A percentile compares a stretch with the other conserved stretches of the same genome.
Evolutionary conservation across 1,140 invertebrate species (phyloP).

Genomic region (Diabrotica undecimpunctata): DNA sequence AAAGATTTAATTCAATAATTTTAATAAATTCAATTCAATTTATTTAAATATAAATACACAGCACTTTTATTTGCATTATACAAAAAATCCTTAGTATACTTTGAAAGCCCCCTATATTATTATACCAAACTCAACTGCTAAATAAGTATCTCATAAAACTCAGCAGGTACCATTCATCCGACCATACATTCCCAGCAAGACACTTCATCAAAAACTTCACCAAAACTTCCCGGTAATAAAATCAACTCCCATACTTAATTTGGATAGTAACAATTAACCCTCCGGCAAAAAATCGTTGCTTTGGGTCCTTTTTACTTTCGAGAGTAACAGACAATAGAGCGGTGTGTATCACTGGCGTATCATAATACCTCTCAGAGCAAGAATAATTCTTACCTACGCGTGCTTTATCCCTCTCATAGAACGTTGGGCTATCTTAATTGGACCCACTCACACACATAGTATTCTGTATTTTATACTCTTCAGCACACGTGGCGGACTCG

Average conservation of each 20-base stretch:
- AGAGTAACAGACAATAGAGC: neutral
- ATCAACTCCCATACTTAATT: constrained; percentile 17
- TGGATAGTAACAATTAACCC: constrained; percentile 12
- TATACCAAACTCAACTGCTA: too few species aligned
- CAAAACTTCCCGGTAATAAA: neutral
- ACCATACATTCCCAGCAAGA: neutral
- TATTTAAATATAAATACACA: too few species aligned
- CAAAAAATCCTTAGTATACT: too few species aligned
- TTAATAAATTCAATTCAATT: too few species aligned
- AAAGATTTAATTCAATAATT: too few species aligned
- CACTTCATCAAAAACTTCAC: neutral
- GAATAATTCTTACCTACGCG: constrained; percentile 24
- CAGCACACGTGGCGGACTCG: constrained; percentile 14
- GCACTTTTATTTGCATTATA: too few species aligned
- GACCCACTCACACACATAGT: constrained; percentile 12
- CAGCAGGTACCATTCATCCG: neutral
- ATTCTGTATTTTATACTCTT: constrained; percentile 3
- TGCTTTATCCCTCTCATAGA: constrained; percentile 20
- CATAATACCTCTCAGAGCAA: constrained; percentile 26
- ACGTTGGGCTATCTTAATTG: constrained; percentile 22
- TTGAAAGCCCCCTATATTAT: too few species aligned
- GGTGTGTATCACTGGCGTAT: constrained; percentile 14
- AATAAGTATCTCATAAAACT: neutral
- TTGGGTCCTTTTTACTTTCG: constrained; percentile 1
- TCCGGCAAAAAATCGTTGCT: neutral